These are phyloP conservation scores for Corvus hawaiiensis DNA, from an alignment of 2,113 vertebrate species.

Conservation along the genomic window DNA sequence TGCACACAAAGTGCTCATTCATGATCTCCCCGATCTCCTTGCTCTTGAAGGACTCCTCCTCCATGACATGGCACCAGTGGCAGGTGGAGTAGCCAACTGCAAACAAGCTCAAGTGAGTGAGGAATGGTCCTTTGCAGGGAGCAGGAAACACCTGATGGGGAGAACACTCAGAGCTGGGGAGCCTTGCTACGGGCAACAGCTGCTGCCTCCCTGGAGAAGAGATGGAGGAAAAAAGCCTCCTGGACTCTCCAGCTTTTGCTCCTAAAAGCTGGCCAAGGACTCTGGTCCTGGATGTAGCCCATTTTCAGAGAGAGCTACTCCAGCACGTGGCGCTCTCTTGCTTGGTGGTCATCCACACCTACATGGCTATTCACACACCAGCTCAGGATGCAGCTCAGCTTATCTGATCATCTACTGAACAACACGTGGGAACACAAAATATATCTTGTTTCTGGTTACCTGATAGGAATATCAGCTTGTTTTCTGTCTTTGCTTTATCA, in stretches of 20 bases:
- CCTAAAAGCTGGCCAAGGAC: neutral
- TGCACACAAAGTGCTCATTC: conserved; percentile 86
- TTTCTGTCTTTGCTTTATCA: conserved; percentile 85
- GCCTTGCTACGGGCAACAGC: neutral
- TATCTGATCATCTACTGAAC: neutral
- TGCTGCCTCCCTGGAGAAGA: neutral
- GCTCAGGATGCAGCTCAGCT: neutral
- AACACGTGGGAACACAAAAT: fast-evolving
- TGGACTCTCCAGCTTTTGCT: neutral
- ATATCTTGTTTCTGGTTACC: conserved; percentile 63
- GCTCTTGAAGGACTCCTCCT: conserved; percentile 90
- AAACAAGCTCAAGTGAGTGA: neutral
- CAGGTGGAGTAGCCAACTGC: conserved; percentile 95
- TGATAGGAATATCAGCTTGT: conserved; percentile 92
- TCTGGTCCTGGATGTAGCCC: neutral
- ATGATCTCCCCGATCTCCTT: conserved; percentile 85
- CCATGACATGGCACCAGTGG: conserved; percentile 98
- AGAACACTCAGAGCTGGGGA: neutral
- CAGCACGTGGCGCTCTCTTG: fast-evolving
- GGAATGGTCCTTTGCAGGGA: neutral
- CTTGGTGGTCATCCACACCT: neutral
- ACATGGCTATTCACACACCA: neutral
- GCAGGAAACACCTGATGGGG: fast-evolving
- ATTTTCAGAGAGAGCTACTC: neutral
- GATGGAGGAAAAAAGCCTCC: neutral